Base-by-base conservation (phyloP, 2,113 vertebrate genomes). In the Entomyzon cyanotis region DNA sequence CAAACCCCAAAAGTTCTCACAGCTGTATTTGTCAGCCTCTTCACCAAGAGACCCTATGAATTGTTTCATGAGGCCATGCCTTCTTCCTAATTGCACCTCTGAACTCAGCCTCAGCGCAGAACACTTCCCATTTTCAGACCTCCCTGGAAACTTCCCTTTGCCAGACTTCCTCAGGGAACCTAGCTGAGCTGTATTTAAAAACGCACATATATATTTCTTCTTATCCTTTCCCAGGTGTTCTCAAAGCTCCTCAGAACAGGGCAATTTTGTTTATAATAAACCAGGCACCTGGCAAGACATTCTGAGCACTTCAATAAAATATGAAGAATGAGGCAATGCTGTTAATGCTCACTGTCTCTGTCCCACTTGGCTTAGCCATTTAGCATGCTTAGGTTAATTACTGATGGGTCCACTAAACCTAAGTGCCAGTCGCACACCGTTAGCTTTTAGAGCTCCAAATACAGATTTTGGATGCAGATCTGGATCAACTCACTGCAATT, bases 31-130 rank as follows among this genome's bases (percentile, higher is more conserved):
- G 25, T 18, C 60, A 20, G 25, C 20, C 30, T 85, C 44, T 37
- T 65, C 49, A 39, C n/a, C 23, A 64, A 64, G 22, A 69, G 17
- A 84, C 18, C 12, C 41, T 35, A 20, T 6, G 2, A 27, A 37
- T 1, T 19, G 10, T 47, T 83, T 50, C 42, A 55, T 10, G 18
- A 30, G 24, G 19, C 18, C 2, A 1, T 19, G 39, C 16, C 33
- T 64, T 7, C 7, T 9, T 84, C n/a, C 49, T 31, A 41, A 62
- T 62, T 41, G 69, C 44, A 44, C 1, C 1, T 37, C 56, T 64
- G 69, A 89, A 52, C 37, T 52, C 37, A 79, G 16, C 10, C 9
- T 8, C 27, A 39, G 63, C 0, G 0, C 30, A 76, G n/a, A 18
- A 64, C 42, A 33, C 25, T 71, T 84, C 42, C 31, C 42, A n/a